Percentiles rank a stretch among this genome's conserved stretches.
Conservation (phyloP, 2,888 invertebrate genomes). For the Argyresthia albistria region DNA sequence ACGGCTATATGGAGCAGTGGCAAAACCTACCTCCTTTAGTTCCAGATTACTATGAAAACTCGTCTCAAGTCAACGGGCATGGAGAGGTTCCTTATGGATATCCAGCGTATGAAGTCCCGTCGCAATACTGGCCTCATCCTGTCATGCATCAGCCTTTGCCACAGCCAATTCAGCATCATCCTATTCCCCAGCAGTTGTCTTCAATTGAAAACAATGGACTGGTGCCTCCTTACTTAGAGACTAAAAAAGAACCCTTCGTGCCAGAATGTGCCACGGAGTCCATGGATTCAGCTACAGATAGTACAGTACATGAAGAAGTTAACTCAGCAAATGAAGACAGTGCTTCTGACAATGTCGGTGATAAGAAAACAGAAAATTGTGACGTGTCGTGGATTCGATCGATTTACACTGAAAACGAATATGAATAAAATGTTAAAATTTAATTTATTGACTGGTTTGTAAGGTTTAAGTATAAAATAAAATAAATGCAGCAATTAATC, state of each 20-base stretch:
- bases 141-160: constrained; percentile 16
- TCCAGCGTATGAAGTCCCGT: constrained; percentile 16
- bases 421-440: constrained; percentile 11
- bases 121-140: constrained; percentile 20
- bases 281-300: background rate
- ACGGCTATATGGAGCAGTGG: background rate
- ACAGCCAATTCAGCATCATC: constrained; percentile 15
- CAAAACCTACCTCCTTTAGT: background rate
- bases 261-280: background rate
- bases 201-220: background rate
- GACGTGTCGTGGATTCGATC: constrained; percentile 44
- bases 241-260: background rate
- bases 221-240: background rate
- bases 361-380: constrained; percentile 18
- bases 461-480: background rate
- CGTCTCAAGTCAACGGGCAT: background rate
- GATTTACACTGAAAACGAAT: constrained; percentile 32
- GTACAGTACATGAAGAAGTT: background rate
- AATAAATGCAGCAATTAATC: background rate
- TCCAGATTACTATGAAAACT: background rate
- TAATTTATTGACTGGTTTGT: background rate
- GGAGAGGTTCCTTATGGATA: constrained; percentile 11
- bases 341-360: background rate
- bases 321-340: background rate
- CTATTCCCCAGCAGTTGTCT: background rate